A percentile compares a stretch with the other conserved stretches of the same genome.
These are phyloP conservation scores for Poecilia latipinna DNA, from an alignment of 2,113 vertebrate genomes.

Conservation along the genomic window DNA sequence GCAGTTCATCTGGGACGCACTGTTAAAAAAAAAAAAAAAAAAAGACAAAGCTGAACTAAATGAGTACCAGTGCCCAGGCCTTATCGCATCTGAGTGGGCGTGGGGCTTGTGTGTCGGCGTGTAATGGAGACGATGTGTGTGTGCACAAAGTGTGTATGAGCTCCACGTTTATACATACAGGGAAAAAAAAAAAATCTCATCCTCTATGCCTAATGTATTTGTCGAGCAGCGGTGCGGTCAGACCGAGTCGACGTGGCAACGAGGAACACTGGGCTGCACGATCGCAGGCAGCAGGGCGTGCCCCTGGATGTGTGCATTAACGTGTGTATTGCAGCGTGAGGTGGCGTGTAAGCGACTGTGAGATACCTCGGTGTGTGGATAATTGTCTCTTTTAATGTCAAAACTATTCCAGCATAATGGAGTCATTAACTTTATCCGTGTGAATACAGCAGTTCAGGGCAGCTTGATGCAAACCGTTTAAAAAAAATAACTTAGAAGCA, in stretches of 20 bases:
- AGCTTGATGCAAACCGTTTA: background rate
- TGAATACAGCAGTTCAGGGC: slow-evolving; percentile 18
- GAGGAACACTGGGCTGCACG: background rate
- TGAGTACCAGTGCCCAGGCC: slow-evolving; percentile 58
- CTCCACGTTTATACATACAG: background rate
- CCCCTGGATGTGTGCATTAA: slow-evolving; percentile 19
- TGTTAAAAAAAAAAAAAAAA: slow-evolving; percentile 20
- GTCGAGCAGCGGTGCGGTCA: slow-evolving; percentile 30
- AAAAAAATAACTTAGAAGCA: background rate
- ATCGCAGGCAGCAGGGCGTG: slow-evolving; percentile 29
- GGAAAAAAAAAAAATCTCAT: background rate
- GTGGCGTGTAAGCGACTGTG: background rate
- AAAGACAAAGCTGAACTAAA: slow-evolving; percentile 70
- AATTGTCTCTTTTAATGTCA: slow-evolving; percentile 22
- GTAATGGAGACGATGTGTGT: slow-evolving; percentile 8
- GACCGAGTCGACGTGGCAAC: background rate
- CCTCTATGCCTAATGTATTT: slow-evolving; percentile 38
- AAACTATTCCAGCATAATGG: background rate
- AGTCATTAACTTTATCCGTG: slow-evolving; percentile 1
- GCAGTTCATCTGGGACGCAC: slow-evolving; percentile 60
- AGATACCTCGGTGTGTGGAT: slow-evolving; percentile 27
- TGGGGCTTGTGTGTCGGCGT: slow-evolving; percentile 11
- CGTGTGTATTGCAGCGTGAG: slow-evolving; percentile 2
- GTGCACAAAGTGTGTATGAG: background rate
- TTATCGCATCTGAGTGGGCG: slow-evolving; percentile 67